Evolutionary conservation across 2,113 vertebrate species (phyloP).

Genomic region (Tupaia tana): DNA sequence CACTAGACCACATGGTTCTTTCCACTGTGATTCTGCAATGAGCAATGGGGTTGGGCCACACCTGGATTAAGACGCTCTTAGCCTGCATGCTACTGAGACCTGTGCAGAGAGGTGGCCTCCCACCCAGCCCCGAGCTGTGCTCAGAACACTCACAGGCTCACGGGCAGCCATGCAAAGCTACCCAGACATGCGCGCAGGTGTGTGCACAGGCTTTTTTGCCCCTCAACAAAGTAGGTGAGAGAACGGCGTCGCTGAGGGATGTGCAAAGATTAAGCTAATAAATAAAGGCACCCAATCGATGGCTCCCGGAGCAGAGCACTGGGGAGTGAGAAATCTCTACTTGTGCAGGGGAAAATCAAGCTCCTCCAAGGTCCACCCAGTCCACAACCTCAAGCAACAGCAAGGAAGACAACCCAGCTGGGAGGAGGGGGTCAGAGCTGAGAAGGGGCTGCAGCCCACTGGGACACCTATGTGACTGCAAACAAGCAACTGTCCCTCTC

Average conservation of each 20-base stretch:
- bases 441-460: background rate
- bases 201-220: background rate
- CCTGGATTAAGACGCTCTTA: background rate
- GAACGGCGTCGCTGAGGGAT: constrained; percentile 24
- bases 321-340: constrained; percentile 41
- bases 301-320: constrained; percentile 43
- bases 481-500: background rate
- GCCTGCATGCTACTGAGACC: background rate
- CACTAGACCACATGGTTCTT: background rate
- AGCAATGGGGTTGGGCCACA: background rate
- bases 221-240: background rate
- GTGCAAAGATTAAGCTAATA: constrained; percentile 56
- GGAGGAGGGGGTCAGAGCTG: background rate
- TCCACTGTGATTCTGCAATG: background rate
- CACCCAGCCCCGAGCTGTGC: background rate
- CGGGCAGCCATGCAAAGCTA: background rate
- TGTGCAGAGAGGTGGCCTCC: background rate
- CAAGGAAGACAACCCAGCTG: background rate
- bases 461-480: background rate
- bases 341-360: background rate
- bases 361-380: background rate
- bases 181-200: background rate
- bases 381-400: background rate
- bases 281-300: constrained; percentile 29
- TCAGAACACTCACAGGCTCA: background rate